These are phyloP conservation scores for Bothrops jararaca DNA, from an alignment of 2,113 vertebrate genomes.

Conservation along the genomic window DNA sequence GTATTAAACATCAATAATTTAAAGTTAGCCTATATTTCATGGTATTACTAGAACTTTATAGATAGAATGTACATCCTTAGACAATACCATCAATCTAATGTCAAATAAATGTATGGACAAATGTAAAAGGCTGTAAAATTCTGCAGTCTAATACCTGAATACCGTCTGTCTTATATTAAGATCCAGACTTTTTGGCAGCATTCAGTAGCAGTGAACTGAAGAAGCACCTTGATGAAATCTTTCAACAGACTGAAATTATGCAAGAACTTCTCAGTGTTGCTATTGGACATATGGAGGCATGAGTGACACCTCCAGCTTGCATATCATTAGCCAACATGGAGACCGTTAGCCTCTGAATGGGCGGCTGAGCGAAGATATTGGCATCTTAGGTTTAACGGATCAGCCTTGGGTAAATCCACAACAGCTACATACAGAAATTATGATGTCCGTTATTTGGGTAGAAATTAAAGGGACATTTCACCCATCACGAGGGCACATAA, in stretches of 20 bases:
- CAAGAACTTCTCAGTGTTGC: slow-evolving; percentile 62
- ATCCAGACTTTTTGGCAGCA: slow-evolving; percentile 59
- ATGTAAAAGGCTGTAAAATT: neutral
- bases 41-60: neutral
- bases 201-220: slow-evolving; percentile 56
- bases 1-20: neutral
- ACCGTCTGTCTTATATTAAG: slow-evolving; percentile 45
- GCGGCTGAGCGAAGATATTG: neutral
- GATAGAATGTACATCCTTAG: neutral
- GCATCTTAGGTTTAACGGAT: neutral
- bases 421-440: neutral
- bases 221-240: slow-evolving; percentile 59
- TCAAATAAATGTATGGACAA: neutral
- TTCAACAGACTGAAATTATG: slow-evolving; percentile 66
- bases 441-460: neutral
- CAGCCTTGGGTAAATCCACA: neutral
- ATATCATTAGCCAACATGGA: neutral
- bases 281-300: slow-evolving; percentile 32
- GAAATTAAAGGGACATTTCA: neutral
- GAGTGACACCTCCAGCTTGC: neutral
- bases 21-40: neutral
- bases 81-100: neutral
- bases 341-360: neutral
- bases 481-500: neutral
- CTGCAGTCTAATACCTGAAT: neutral